These are phyloP conservation scores for Parotocinclus haroldoi DNA, from an alignment of 2,797 vertebrate genomes.

Conservation along the genomic window DNA sequence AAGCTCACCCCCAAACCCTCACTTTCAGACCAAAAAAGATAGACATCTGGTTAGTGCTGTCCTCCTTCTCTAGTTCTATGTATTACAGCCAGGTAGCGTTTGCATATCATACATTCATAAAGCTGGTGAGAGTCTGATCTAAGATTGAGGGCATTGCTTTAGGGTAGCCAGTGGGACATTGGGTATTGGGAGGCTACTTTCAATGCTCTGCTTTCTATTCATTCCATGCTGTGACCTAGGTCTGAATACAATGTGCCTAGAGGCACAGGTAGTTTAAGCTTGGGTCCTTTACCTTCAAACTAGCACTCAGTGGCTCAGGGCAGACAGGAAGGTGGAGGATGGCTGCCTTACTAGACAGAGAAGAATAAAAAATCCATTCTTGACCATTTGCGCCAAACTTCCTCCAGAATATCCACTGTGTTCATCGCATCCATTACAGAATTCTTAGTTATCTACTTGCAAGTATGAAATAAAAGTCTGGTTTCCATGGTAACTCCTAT, in stretches of 20 bases:
- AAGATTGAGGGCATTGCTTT: conserved; percentile 25
- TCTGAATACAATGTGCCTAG: not conserved
- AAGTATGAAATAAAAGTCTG: conserved; percentile 61
- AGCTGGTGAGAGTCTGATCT: conserved; percentile 18
- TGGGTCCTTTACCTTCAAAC: conserved; percentile 27
- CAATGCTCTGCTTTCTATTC: not conserved
- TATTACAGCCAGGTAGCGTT: conserved; percentile 41
- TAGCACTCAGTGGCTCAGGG: not conserved
- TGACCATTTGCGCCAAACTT: conserved; percentile 15
- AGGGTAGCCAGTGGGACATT: conserved; percentile 21
- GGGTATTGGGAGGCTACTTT: not conserved
- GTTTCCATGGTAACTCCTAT: conserved; percentile 76
- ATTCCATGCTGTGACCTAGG: conserved; percentile 7
- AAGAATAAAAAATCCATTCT: conserved; percentile 8
- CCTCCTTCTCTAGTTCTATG: conserved; percentile 4
- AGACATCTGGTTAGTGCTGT: conserved; percentile 45
- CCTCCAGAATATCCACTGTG: conserved; percentile 29
- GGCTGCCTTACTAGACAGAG: not conserved
- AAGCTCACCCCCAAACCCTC: conserved; percentile 33
- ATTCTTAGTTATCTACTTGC: conserved; percentile 52
- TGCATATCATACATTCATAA: conserved; percentile 42
- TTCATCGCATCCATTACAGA: conserved; percentile 34
- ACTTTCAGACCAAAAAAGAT: conserved; percentile 37
- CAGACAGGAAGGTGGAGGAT: conserved; percentile 11
- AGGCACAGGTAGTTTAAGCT: conserved; percentile 8